Base-by-base conservation (phyloP, 2,888 invertebrate species). In the Tridacna gigas region DNA sequence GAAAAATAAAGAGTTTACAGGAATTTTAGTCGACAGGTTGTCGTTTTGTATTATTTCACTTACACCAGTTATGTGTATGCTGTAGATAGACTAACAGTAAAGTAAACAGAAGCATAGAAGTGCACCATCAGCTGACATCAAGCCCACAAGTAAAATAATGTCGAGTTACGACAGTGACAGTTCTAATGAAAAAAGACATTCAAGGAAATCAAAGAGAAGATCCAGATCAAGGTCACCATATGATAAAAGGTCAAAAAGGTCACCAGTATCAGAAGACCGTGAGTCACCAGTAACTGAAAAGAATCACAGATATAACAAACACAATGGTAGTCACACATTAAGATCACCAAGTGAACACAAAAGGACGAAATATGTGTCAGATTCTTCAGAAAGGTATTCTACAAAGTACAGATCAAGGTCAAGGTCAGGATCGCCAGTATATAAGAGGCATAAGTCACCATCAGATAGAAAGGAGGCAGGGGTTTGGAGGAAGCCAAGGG, bases 401-500 rank as follows among this genome's bases (percentile, higher is more conserved):
- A 74, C 63, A 75, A 37, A 63, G 25, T 13, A 37, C n/a, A 75
- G 75, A 26, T 71, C 78, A 25, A 61, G 60, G n/a, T 77, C 77
- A 22, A 74, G 75, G 74, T 78, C 82, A 69, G 60, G 74, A 28
- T 82, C 82, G 45, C 78, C 78, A 48, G 63, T 37, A 20, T 26
- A 51, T 20, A 77, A 81, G 25, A 80, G 74, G 66, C 65, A 77
- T 67, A 67, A 73, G 63, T 79, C 77, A 56, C 80, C 82, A 18
- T 76, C 80, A 45, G 74, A n/a, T 28, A 74, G 71, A 56, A 84
- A 77, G 45, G 80, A 78, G 22, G 71, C 75, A 13, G 63, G 48
- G 47, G 69, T 65, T 9, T 81, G 79, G 80, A 74, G 81, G 51
- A 69, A 83, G 28, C 69, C 48, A 65, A 83, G 51, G 28, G 79